These are phyloP conservation scores for Malthinus seriepunctatus DNA, from an alignment of 2,888 invertebrate genomes.

Conservation along the genomic window DNA sequence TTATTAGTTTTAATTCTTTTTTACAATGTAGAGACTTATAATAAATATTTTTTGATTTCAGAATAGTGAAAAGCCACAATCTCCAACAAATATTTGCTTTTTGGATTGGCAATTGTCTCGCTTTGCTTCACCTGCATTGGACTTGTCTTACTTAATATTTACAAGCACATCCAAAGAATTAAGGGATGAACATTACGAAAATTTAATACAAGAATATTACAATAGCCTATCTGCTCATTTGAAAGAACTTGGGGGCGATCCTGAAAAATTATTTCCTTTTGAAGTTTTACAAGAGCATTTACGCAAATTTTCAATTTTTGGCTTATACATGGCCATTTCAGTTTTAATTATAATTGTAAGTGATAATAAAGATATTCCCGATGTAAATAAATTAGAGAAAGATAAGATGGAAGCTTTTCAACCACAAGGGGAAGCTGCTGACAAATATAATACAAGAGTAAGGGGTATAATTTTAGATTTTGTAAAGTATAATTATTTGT, in stretches of 20 bases:
- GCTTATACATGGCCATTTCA: slow-evolving; percentile 37
- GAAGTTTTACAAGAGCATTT: slow-evolving; percentile 40
- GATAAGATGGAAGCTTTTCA: neutral
- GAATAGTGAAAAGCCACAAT: slow-evolving; percentile 21
- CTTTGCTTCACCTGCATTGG: slow-evolving; percentile 39
- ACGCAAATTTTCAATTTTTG: slow-evolving; percentile 37
- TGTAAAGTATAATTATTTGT: slow-evolving; percentile 7
- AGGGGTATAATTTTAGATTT: slow-evolving; percentile 11
- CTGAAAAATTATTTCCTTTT: slow-evolving; percentile 40
- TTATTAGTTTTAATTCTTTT: neutral
- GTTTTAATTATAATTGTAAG: slow-evolving; percentile 18
- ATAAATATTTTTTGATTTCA: slow-evolving; percentile 13
- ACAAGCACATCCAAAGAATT: slow-evolving; percentile 35
- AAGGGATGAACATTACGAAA: slow-evolving; percentile 34
- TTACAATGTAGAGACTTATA: no score
- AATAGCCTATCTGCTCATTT: slow-evolving; percentile 34
- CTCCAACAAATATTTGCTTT: slow-evolving; percentile 37
- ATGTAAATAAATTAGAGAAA: neutral
- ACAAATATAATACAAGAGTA: neutral
- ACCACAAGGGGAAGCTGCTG: neutral
- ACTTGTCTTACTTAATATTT: slow-evolving; percentile 45
- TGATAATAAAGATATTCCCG: slow-evolving; percentile 13
- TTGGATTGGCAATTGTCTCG: slow-evolving; percentile 41
- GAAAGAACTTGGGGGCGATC: slow-evolving; percentile 37
- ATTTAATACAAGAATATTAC: slow-evolving; percentile 39